phyloP scores from a whole-genome alignment of 2,888 invertebrate genomes.

The Cinara cedri region DNA sequence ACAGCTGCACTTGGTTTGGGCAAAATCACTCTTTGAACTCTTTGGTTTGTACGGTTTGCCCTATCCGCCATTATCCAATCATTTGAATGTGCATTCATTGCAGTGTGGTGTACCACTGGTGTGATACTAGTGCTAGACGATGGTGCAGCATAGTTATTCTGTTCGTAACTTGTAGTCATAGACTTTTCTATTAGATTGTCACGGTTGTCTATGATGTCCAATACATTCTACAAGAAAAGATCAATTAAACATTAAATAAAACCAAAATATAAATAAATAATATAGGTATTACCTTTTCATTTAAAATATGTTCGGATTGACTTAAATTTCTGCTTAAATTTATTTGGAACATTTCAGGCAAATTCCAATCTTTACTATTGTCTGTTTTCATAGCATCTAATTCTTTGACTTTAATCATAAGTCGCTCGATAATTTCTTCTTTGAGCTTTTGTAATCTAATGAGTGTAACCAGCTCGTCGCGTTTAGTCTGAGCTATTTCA shows the following conservation, averaged over 20 bases:
- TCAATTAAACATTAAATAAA: background rate
- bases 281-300: slow-evolving; percentile 43
- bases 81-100: slow-evolving; percentile 12
- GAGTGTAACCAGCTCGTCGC: slow-evolving; percentile 43
- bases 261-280: background rate
- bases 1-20: slow-evolving; percentile 63
- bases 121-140: slow-evolving; percentile 14
- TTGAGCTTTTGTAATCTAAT: slow-evolving; percentile 77
- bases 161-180: background rate
- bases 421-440: slow-evolving; percentile 74
- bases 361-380: slow-evolving; percentile 55
- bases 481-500: slow-evolving; percentile 51
- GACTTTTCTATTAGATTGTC: slow-evolving; percentile 33
- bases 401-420: slow-evolving; percentile 45
- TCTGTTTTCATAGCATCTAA: slow-evolving; percentile 42
- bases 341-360: slow-evolving; percentile 53
- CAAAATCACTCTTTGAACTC: slow-evolving; percentile 63
- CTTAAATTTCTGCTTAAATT: slow-evolving; percentile 55
- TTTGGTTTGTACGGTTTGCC: slow-evolving; percentile 17
- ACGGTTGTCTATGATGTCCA: slow-evolving; percentile 44
- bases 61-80: slow-evolving; percentile 49
- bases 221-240: slow-evolving; percentile 24
- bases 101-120: background rate
- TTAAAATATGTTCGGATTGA: slow-evolving; percentile 45
- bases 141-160: slow-evolving; percentile 19